Evolutionary conservation across 23 tunicate genomes (phyloP), one percentile per base, ranked within the genome.

Genomic region (Phallusia fumigata): DNA sequence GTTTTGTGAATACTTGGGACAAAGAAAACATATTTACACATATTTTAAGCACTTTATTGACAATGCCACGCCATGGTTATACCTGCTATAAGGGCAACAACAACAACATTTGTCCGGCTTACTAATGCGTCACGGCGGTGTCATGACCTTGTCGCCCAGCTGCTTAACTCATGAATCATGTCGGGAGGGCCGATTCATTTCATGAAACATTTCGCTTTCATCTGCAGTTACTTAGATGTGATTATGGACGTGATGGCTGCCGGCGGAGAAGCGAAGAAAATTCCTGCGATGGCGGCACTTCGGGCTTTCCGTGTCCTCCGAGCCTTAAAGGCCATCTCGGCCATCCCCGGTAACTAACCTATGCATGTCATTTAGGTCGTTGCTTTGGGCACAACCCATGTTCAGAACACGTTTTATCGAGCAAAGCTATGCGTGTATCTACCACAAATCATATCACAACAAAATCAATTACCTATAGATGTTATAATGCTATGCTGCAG

Each of bases 241-340:
- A 81, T 82, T 36, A 82, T 91, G 77, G 79, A 31, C 45, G 79
- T 35, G 19, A 81, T 15, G 65, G 80, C 85, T 36, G 78, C 32
- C 0, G 79, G 78, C 18, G 79, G 76, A 0, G 81, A 80, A 81
- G 89, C 64, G 6, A 33, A 58, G 40, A 82, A 74, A 30, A 91
- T 96, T 24, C 99, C 99, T 0, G 99, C 93, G 31, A 91, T 96
- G 96, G 99, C 99, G 0, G 99, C 99, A 0, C 86, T 96, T 77
- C 84, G 99, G 8, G 99, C 99, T 36, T 96, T 96, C 65, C 92
- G 99, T 53, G 99, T 96, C 36, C 64, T 96, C 28, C 77, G 99
- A 33, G 99, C 99, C 22, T 52, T 96, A n/a, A 96, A 96, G 82
- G 99, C 99, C 16, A 96, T 96, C 33, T 96, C 99, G 44, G 99